A percentile compares a stretch with the other conserved stretches of the same genome.
These are phyloP conservation scores for Petrolisthes manimaculis DNA, from an alignment of 2,888 invertebrate genomes.

Conservation along the genomic window DNA sequence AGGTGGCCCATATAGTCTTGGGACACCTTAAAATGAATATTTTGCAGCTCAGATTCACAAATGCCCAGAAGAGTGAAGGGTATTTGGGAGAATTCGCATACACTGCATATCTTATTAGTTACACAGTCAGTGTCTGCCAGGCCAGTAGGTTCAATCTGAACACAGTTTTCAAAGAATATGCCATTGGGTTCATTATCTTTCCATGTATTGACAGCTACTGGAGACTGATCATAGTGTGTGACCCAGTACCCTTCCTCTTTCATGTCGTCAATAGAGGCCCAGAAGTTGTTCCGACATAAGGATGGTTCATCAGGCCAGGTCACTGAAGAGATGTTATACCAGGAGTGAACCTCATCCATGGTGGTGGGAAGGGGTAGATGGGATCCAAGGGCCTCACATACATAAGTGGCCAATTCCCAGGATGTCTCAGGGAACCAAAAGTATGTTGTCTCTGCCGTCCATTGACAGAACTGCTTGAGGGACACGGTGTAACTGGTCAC, in stretches of 20 bases:
- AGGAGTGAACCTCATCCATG: slow-evolving; percentile 21
- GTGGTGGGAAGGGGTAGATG: slow-evolving; percentile 51
- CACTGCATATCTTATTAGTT: slow-evolving; percentile 49
- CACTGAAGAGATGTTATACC: slow-evolving; percentile 25
- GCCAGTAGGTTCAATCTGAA: slow-evolving; percentile 43
- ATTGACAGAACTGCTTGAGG: slow-evolving; percentile 44
- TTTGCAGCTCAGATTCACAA: slow-evolving; percentile 57
- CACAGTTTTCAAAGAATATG: slow-evolving; percentile 59
- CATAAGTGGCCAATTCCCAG: slow-evolving; percentile 30
- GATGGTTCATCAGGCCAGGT: slow-evolving; percentile 27
- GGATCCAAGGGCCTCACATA: slow-evolving; percentile 60
- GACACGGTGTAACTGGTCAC: slow-evolving; percentile 32
- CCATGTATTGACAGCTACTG: slow-evolving; percentile 23
- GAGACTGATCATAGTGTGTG: slow-evolving; percentile 31
- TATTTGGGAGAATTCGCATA: slow-evolving; percentile 45
- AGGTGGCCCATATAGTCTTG: slow-evolving; percentile 38
- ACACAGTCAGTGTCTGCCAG: slow-evolving; percentile 58
- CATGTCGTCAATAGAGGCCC: slow-evolving; percentile 45
- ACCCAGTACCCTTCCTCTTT: slow-evolving; percentile 46
- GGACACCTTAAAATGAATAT: slow-evolving; percentile 53
- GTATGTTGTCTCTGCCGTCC: slow-evolving; percentile 28
- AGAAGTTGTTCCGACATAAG: slow-evolving; percentile 43
- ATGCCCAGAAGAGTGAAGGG: slow-evolving; percentile 48
- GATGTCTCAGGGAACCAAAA: slow-evolving; percentile 53
- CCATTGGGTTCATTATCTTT: slow-evolving; percentile 59